Evolutionary conservation across 2,888 invertebrate species (phyloP).

Genomic region (Nomada lathburiana): DNA sequence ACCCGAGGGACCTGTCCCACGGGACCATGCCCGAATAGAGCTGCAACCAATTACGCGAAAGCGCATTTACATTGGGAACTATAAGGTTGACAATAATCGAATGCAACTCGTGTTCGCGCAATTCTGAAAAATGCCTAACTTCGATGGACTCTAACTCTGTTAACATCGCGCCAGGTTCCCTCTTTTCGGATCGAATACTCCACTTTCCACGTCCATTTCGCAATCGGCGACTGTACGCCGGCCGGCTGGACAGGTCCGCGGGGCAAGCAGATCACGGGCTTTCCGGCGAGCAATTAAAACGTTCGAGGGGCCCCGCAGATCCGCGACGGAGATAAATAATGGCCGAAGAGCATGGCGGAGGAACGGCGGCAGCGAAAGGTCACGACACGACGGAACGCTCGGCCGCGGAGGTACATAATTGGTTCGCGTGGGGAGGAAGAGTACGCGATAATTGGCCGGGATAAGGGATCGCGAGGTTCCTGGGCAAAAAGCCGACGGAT

Average conservation of each 20-base stretch:
- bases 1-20: conserved; percentile 57
- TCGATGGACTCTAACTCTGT: no score
- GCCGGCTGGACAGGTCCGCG: background rate
- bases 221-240: background rate
- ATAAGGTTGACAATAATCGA: no score
- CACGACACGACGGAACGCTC: conserved; percentile 37
- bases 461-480: conserved; percentile 52
- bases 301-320: conserved; percentile 30
- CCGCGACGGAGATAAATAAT: conserved; percentile 41
- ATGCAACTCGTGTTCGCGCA: no score
- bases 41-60: background rate
- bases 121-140: no score
- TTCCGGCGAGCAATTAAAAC: conserved; percentile 40
- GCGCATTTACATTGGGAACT: no score
- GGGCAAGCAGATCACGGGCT: conserved; percentile 22
- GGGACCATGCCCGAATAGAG: conserved; percentile 51
- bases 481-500: conserved; percentile 27
- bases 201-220: background rate
- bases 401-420: conserved; percentile 42
- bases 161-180: no score
- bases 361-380: conserved; percentile 52
- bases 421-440: conserved; percentile 59
- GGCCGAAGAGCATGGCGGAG: conserved; percentile 44
- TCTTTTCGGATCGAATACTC: background rate
- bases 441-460: conserved; percentile 57